Evolutionary conservation across 2,888 invertebrate genomes (phyloP), one percentile per base, ranked within the genome.

Genomic region (Cephus pulcher): DNA sequence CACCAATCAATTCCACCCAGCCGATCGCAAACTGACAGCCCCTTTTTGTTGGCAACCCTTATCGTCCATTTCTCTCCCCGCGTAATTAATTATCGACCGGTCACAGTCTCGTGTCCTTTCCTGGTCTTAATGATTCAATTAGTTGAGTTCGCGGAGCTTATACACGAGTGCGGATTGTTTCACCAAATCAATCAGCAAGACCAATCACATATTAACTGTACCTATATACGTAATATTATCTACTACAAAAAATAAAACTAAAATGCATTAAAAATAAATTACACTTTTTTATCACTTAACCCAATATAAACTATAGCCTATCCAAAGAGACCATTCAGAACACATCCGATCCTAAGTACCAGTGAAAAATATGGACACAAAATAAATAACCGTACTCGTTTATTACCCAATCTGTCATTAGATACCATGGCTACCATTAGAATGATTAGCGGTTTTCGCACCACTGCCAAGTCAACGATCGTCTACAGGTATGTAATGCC

Each of bases 381-480:
- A 56, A 56, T 56, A 56, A 56, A 56, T 56, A 23, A 56, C 6
- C 23, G 15, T 23, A 56, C 40, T 56, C 9, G 40, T 23, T 56
- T 23, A 56, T 56, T 56, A 87, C 84, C 81, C 79, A 81, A 84
- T 86, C 84, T 79, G 78, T 75, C 80, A 86, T 86, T 86, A 86
- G 80, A 80, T 77, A 56, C 76, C 76, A 79, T 79, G 80, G 78
- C n/a, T 34, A n/a, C 34, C 76, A 86, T 86, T 85, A 86, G 78
- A 80, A 82, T 85, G 85, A 86, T 85, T 85, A 85, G 82, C 84
- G 80, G 81, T 82, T 81, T 80, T 80, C 79, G 80, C 40, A 80
- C 75, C 40, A 56, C 23, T 56, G 40, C 40, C 23, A 56, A 56
- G 40, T 56, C 40, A 23, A 56, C 23, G 40, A 56, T 56, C 40